Evolutionary conservation across 92 coral and sea anemone genomes (phyloP), one percentile per base, ranked within the genome.

Genomic region (Palythoa grandis): DNA sequence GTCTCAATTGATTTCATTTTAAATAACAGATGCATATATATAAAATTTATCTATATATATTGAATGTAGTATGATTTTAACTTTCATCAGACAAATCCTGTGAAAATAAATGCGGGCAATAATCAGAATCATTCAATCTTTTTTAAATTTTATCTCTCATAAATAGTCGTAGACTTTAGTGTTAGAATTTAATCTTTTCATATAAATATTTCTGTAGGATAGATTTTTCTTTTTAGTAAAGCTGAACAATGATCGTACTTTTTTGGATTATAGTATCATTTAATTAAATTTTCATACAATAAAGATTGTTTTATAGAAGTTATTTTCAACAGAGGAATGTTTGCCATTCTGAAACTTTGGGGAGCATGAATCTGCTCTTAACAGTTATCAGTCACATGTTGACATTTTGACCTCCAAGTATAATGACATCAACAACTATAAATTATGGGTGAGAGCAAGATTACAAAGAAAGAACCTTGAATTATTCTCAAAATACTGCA

Each of bases 361-460:
- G 35, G 47, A 16, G 4, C 82, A 65, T 10, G 22, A 43, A 80
- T 38, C 14, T 52, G 73, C 40, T 25, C 16, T 11, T 57, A 19
- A 23, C 24, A 47, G 85, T 80, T 37, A 78, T 80, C 61, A 40
- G 48, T 19, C 19, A 39, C 65, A 63, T 63, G 24, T 43, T 80
- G 74, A 80, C 85, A 23, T 80, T 80, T 80, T 80, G 85, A 80
- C 85, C 85, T 80, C 16, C 72, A 2, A 10, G 17, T 58, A 9
- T 47, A 12, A 48, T 67, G 14, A 65, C 8, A 15, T 80, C 38
- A 39, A 58, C 14, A 58, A 38, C 70, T 54, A 13, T n/a, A n/a
- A n/a, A n/a, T 38, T 13, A 29, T 16, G 19, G 52, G 15, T 14
- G 58, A 35, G 23, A 66, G 43, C 23, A 80, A 3, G 22, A 15